Conservation (phyloP, 2,797 vertebrate genomes). For the Tympanoctomys barrerae region DNA sequence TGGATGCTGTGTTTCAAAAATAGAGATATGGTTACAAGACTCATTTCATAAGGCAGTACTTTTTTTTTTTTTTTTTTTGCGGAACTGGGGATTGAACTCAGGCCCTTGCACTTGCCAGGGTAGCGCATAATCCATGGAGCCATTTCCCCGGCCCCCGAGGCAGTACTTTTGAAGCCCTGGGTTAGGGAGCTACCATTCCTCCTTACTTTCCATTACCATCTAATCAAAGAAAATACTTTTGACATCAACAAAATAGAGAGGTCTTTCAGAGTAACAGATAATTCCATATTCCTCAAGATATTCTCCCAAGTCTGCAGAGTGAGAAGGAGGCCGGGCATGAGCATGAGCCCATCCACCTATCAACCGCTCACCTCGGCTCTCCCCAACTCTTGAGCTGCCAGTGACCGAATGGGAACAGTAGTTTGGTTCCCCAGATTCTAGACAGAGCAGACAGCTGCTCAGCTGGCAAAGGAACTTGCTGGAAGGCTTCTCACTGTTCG, state of each 20-base stretch:
- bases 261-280: neutral
- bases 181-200: neutral
- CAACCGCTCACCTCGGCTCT: neutral
- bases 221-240: neutral
- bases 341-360: neutral
- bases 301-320: neutral
- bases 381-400: neutral
- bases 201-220: neutral
- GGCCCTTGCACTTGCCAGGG: too few relatives aligned
- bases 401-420: neutral
- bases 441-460: neutral
- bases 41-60: neutral
- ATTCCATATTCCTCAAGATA: neutral
- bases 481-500: neutral
- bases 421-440: neutral
- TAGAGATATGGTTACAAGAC: neutral
- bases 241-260: neutral
- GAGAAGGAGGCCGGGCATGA: neutral
- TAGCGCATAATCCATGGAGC: too few relatives aligned
- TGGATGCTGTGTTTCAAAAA: neutral
- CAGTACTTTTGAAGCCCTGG: neutral
- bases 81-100: too few relatives aligned
- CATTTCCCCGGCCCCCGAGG: neutral
- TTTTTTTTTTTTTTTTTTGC: neutral
- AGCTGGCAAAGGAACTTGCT: neutral